phyloP scores from a whole-genome alignment of 1,140 invertebrate genomes.

The Caenorhabditis latens region DNA sequence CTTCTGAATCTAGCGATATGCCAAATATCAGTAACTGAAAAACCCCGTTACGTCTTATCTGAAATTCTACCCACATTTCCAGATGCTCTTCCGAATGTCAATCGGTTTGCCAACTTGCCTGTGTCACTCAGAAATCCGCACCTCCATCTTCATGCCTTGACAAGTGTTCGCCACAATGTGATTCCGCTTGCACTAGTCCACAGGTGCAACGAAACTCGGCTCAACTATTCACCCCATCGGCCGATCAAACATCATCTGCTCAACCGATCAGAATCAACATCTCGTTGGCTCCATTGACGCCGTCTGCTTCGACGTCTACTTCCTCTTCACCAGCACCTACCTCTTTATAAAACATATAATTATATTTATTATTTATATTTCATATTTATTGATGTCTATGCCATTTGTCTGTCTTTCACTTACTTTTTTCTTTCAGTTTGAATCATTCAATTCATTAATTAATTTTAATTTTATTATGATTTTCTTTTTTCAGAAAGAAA shows the following conservation, averaged over 20 bases:
- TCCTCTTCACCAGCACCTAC: not conserved
- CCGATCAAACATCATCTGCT: not conserved
- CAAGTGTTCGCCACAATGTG: constrained; percentile 57
- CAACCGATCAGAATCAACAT: constrained; percentile 33
- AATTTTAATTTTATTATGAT: not conserved
- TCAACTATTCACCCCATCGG: constrained; percentile 15
- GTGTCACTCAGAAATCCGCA: constrained; percentile 53
- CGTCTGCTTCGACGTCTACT: constrained; percentile 10
- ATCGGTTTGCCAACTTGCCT: constrained; percentile 56
- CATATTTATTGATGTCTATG: not conserved
- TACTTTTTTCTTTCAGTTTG: too few species aligned
- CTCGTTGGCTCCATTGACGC: constrained; percentile 23
- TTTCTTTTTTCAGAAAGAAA: not conserved
- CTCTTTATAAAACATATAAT: not conserved
- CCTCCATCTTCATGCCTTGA: constrained; percentile 57
- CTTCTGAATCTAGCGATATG: too few species aligned
- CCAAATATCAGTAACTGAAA: too few species aligned
- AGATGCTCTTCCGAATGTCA: constrained; percentile 60
- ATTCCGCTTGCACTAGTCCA: constrained; percentile 41
- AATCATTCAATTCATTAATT: not conserved
- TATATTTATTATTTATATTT: not conserved
- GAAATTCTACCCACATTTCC: not conserved
- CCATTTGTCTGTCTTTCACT: not conserved
- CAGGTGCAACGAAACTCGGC: constrained; percentile 59
- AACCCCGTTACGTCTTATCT: too few species aligned